A percentile compares a stretch with the other conserved stretches of the same genome.
Evolutionary conservation across 1,140 invertebrate species (phyloP).

Genomic region (Drosophila ironensis): DNA sequence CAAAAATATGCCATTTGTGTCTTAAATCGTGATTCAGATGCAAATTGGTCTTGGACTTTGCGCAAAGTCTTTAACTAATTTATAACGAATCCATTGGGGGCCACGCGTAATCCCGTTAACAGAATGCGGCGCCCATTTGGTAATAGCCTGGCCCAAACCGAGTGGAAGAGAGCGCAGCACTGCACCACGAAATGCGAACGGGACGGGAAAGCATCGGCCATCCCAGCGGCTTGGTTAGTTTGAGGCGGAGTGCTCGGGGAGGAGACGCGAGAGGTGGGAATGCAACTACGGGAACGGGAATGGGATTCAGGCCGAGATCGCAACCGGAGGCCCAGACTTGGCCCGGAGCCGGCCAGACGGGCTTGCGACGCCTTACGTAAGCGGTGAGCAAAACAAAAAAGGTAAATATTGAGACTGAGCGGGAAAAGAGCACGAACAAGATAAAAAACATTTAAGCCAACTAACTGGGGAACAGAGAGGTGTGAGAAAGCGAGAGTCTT

Average conservation of each 20-base stretch:
- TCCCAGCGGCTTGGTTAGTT: neutral
- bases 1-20: conserved; percentile 12
- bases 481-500: conserved; percentile 37
- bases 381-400: conserved; percentile 76
- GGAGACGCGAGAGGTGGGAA: neutral
- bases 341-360: conserved; percentile 41
- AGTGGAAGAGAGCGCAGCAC: conserved; percentile 16
- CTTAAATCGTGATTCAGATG: conserved; percentile 36
- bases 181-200: conserved; percentile 28
- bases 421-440: conserved; percentile 42
- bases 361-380: conserved; percentile 63
- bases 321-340: conserved; percentile 26
- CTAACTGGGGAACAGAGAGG: conserved; percentile 39
- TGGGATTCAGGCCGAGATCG: neutral
- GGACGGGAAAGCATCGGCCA: conserved; percentile 6
- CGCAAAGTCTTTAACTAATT: conserved; percentile 41
- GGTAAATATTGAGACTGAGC: conserved; percentile 77
- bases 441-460: conserved; percentile 60
- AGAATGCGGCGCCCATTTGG: conserved; percentile 36
- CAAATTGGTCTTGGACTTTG: conserved; percentile 37
- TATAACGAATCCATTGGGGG: conserved; percentile 14
- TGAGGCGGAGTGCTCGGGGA: neutral
- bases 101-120: conserved; percentile 10
- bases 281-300: neutral
- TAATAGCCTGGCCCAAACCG: conserved; percentile 27